A percentile compares a stretch with the other conserved stretches of the same genome.
Evolutionary conservation across 2,888 invertebrate genomes (phyloP).

Genomic region (Tenthredo scrophulariae): DNA sequence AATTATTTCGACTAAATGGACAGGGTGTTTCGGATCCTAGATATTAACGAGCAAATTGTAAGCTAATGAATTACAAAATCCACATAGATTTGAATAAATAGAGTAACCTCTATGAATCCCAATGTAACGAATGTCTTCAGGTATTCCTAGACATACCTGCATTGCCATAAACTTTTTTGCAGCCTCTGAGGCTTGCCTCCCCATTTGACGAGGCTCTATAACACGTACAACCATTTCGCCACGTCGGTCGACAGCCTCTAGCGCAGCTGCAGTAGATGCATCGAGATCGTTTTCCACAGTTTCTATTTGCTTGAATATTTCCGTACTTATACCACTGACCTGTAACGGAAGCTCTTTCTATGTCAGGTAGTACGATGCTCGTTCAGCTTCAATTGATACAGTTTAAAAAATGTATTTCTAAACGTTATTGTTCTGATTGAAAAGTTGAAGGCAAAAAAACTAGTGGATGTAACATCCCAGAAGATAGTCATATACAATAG

Average conservation of each 20-base stretch:
- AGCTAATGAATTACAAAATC: neutral
- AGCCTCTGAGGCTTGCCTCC: conserved; percentile 91
- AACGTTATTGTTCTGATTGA: neutral
- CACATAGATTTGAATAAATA: neutral
- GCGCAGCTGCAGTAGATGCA: conserved; percentile 93
- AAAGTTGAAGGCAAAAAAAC: neutral
- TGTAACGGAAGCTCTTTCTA: conserved; percentile 77
- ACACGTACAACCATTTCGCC: conserved; percentile 97
- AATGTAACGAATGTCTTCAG: conserved; percentile 59
- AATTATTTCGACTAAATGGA: conserved; percentile 97
- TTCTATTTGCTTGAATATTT: conserved; percentile 98
- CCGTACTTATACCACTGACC: conserved; percentile 97
- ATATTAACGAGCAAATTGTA: conserved; percentile 3
- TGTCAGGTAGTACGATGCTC: conserved; percentile 60
- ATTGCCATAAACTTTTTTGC: conserved; percentile 91
- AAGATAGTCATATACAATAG: neutral
- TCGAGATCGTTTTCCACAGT: conserved; percentile 97
- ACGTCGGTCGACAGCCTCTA: conserved; percentile 95
- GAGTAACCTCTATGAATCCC: neutral
- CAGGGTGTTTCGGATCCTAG: conserved; percentile 88
- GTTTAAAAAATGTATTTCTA: neutral
- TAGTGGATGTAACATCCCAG: neutral
- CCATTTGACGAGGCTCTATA: conserved; percentile 92
- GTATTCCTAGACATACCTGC: conserved; percentile 80
- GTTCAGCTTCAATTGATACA: conserved; percentile 7